Percentiles rank a stretch among this genome's conserved stretches.
These are phyloP conservation scores for Aphis gossypii DNA, from an alignment of 1,140 invertebrate genomes.

Conservation along the genomic window DNA sequence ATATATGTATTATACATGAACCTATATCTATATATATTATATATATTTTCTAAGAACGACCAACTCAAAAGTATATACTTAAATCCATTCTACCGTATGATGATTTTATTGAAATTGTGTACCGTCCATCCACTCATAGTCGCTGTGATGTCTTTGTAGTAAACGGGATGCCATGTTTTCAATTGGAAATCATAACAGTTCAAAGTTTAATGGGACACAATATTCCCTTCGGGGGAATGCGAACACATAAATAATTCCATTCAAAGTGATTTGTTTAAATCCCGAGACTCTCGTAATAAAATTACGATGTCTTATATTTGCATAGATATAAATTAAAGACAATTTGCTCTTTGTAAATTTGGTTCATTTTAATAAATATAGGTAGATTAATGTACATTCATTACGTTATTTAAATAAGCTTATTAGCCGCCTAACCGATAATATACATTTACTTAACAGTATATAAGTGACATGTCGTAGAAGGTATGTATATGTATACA, in stretches of 20 bases:
- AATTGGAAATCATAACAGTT: conserved; percentile 12
- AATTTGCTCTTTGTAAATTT: background rate
- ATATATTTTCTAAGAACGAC: background rate
- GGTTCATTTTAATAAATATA: background rate
- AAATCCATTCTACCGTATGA: background rate
- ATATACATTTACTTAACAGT: background rate
- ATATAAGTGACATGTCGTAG: background rate
- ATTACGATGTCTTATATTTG: background rate
- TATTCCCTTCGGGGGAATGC: background rate
- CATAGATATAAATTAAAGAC: background rate
- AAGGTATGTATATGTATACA: background rate
- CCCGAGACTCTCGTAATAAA: background rate
- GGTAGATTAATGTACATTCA: background rate
- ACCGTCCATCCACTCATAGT: background rate
- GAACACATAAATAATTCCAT: background rate
- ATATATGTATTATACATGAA: background rate
- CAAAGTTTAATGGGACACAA: background rate
- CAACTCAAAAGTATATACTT: background rate
- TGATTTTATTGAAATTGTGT: conserved; percentile 18
- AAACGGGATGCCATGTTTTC: background rate
- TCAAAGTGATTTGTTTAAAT: background rate
- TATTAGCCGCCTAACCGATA: background rate
- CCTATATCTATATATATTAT: background rate
- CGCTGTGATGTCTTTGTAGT: background rate
- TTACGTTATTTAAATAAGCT: background rate